A percentile compares a stretch with the other conserved stretches of the same genome.
Conservation (phyloP, 2,888 invertebrate genomes). For the Elmis aenea region DNA sequence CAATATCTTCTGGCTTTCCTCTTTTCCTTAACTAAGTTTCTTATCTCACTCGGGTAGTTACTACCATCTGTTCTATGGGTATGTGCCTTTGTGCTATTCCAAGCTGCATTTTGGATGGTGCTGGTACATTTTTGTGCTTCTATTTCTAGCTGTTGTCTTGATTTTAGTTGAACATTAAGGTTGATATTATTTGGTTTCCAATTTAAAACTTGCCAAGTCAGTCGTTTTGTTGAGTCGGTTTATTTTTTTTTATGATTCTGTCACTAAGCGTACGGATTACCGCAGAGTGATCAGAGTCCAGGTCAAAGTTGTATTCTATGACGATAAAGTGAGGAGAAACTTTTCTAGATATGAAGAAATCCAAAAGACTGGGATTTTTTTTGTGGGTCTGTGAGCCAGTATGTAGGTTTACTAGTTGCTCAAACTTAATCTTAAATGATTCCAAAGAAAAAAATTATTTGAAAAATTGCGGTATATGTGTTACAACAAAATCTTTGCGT, state of each 20-base stretch:
- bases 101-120: neutral
- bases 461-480: too few species aligned
- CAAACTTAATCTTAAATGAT: too few species aligned
- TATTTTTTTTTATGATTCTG: constrained; percentile 7
- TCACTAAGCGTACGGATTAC: constrained; percentile 18
- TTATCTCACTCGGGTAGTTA: neutral
- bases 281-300: constrained; percentile 24
- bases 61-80: neutral
- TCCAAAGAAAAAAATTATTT: too few species aligned
- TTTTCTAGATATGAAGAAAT: too few species aligned
- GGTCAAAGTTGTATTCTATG: constrained; percentile 14
- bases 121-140: neutral
- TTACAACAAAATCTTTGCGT: too few species aligned
- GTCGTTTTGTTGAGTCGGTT: constrained; percentile 3
- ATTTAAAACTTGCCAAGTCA: neutral
- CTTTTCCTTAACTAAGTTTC: neutral
- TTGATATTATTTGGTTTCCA: neutral
- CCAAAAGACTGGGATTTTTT: too few species aligned
- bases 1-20: constrained; percentile 16
- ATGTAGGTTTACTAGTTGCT: too few species aligned
- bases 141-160: neutral
- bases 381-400: too few species aligned
- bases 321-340: too few species aligned
- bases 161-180: neutral
- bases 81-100: neutral